Percentiles rank a stretch among this genome's conserved stretches.
These are phyloP conservation scores for Athalia cordata DNA, from an alignment of 2,888 invertebrate genomes.

Conservation along the genomic window DNA sequence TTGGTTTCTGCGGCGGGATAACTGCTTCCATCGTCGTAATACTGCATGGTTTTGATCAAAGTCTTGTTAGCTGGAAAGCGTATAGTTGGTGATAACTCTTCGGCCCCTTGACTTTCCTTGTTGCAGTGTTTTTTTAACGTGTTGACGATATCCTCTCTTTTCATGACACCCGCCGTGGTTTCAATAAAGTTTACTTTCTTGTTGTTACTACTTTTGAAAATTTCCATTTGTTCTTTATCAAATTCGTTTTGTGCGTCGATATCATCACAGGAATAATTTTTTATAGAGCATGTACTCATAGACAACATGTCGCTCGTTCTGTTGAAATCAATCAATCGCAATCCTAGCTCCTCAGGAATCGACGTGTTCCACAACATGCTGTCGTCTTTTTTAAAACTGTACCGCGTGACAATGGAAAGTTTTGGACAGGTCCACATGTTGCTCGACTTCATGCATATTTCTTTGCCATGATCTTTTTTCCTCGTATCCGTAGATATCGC, in stretches of 20 bases:
- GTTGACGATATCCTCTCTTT: neutral
- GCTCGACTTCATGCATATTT: slow-evolving; percentile 55
- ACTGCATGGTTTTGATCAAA: slow-evolving; percentile 47
- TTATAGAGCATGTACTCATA: neutral
- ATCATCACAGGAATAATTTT: neutral
- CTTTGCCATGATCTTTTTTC: slow-evolving; percentile 57
- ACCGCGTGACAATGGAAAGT: slow-evolving; percentile 66
- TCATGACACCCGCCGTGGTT: neutral
- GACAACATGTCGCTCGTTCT: neutral
- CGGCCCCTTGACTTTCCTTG: slow-evolving; percentile 25
- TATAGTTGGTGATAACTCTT: slow-evolving; percentile 17
- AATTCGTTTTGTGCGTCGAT: slow-evolving; percentile 12
- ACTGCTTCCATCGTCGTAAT: slow-evolving; percentile 41
- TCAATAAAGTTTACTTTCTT: neutral
- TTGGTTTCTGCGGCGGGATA: slow-evolving; percentile 48
- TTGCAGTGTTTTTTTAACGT: slow-evolving; percentile 52
- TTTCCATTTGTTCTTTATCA: neutral
- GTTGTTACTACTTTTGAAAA: neutral
- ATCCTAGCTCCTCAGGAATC: slow-evolving; percentile 51
- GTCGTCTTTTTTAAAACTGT: slow-evolving; percentile 55
- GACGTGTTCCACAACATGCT: slow-evolving; percentile 50
- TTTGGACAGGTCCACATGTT: slow-evolving; percentile 65
- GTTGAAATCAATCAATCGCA: slow-evolving; percentile 47
- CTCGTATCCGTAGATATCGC: slow-evolving; percentile 43
- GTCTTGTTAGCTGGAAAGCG: slow-evolving; percentile 49